Percentiles rank a stretch among this genome's conserved stretches.
These are phyloP conservation scores for Cantharis nigra DNA, from an alignment of 2,888 invertebrate species.

Conservation along the genomic window DNA sequence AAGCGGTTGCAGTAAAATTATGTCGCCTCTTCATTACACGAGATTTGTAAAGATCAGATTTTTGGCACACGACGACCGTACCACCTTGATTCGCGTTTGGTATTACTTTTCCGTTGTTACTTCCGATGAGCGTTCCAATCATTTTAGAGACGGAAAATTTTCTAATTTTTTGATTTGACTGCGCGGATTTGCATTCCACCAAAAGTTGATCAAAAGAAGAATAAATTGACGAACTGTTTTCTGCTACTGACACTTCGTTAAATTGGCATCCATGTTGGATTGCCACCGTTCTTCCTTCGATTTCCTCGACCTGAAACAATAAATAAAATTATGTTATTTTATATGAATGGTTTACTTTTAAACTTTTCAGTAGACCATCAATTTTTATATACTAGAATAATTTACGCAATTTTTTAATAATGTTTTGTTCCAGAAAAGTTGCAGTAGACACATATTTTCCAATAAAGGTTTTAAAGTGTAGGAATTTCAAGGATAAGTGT, in stretches of 20 bases:
- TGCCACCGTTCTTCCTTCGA: conserved; percentile 71
- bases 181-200: conserved; percentile 64
- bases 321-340: neutral
- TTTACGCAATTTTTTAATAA: no score
- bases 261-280: conserved; percentile 73
- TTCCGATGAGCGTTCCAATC: conserved; percentile 75
- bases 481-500: neutral
- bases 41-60: conserved; percentile 63
- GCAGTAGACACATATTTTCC: neutral
- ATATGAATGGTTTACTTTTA: neutral
- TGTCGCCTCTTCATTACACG: conserved; percentile 62
- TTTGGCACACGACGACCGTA: conserved; percentile 65
- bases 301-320: conserved; percentile 68
- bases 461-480: neutral
- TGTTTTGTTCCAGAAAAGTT: neutral
- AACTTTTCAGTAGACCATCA: neutral
- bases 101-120: conserved; percentile 50
- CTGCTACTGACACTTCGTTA: conserved; percentile 81
- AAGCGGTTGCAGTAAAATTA: conserved; percentile 66
- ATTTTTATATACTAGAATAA: no score
- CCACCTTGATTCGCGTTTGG: conserved; percentile 58
- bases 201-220: conserved; percentile 73
- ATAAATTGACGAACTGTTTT: conserved; percentile 75
- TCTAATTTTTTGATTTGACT: conserved; percentile 61
- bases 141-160: conserved; percentile 81